Base-by-base conservation (phyloP, 2,888 invertebrate genomes). In the Mimumesa dahlbomi region DNA sequence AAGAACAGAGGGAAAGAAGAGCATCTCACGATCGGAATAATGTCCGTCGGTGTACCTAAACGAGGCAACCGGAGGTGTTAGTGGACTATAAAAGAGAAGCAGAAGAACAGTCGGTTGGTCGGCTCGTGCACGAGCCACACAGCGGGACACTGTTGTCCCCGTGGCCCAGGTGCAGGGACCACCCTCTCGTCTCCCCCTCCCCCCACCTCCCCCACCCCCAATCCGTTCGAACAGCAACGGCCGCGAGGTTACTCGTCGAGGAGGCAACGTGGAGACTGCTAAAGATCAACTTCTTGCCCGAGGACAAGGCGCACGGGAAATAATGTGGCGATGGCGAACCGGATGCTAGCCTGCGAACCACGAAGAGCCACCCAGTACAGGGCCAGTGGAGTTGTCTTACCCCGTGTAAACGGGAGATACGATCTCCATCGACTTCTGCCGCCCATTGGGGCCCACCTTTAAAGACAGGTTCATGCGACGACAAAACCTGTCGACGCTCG, bases 281-380 rank as follows among this genome's bases (percentile, higher is more conserved):
- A 64, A 75, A 76, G 79, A 82, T 77, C 68, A 53, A 52, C 73
- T 61, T 42, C 58, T 58, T 34, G 46, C 34, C 42, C 43, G 61
- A 53, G 78, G 79, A 83, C 82, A 85, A 81, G 81, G 72, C 76
- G 71, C 73, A 56, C 70, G 82, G 81, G 83, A 86, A 87, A 85
- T 85, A 87, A 87, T 84, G 84, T 77, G 83, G 69, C 82, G 81
- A 85, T 81, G 82, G 82, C 78, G 85, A 88, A 84, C 87, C 87
- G 88, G 87, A 88, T 87, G 82, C 84, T 79, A 71, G 63, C 54
- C 46, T 29, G 61, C 54, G 77, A 74, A 75, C 82, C 82, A 83
- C 85, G 84, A 82, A 79, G 66, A 84, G 76, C 84, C 83, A 84
- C 83, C 84, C 81, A 82, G 76, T 61, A 67, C 42, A 67, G 54